Percentiles rank a stretch among this genome's conserved stretches.
These are phyloP conservation scores for Oryzias woworae DNA, from an alignment of 2,113 vertebrate species.

Conservation along the genomic window DNA sequence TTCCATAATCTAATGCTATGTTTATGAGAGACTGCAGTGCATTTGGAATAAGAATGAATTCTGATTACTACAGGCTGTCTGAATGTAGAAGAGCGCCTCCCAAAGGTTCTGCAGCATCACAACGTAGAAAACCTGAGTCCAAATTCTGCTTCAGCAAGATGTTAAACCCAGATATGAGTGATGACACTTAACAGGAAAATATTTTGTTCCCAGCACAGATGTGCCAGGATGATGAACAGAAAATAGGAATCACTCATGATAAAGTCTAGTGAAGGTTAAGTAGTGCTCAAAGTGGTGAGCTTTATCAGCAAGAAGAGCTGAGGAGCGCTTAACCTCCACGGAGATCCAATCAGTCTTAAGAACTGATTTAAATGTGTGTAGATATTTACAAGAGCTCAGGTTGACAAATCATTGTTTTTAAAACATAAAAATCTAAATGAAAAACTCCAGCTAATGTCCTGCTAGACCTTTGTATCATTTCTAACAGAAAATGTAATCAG, in stretches of 20 bases:
- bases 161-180: too few species aligned
- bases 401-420: not conserved
- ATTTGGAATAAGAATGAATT: constrained; percentile 74
- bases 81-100: constrained; percentile 52
- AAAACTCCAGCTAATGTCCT: not conserved
- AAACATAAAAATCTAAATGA: not conserved
- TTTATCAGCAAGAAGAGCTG: not conserved
- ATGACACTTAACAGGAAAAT: too few species aligned
- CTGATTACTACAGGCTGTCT: constrained; percentile 51
- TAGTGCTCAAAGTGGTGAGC: not conserved
- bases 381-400: not conserved
- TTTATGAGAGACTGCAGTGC: constrained; percentile 62
- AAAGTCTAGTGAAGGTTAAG: constrained; percentile 9
- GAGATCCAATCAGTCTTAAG: not conserved
- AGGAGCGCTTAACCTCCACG: not conserved
- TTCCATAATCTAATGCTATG: constrained; percentile 81
- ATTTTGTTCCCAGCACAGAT: not conserved
- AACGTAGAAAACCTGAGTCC: constrained; percentile 14
- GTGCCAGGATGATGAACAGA: not conserved
- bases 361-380: not conserved
- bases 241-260: not conserved
- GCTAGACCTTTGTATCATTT: not conserved
- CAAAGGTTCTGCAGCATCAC: constrained; percentile 38
- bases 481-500: too few species aligned
- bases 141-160: not conserved